phyloP scores from a whole-genome alignment of 2,797 vertebrate species.

The Varecia variegata region DNA sequence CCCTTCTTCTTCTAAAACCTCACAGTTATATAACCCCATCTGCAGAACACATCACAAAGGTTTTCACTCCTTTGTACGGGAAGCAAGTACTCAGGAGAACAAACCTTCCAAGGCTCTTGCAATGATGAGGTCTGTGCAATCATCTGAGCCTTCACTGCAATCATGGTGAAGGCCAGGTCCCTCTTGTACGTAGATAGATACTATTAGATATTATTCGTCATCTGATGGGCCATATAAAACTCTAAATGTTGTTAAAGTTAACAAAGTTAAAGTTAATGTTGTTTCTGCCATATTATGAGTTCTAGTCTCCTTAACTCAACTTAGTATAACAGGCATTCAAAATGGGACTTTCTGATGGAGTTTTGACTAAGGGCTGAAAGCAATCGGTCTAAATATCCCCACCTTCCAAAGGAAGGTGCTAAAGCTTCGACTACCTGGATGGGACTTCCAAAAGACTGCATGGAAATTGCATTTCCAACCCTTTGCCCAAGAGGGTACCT shows the following conservation, averaged over 20 bases:
- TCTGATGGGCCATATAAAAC: not conserved
- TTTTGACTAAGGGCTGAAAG: not conserved
- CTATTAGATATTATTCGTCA: not conserved
- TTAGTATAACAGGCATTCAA: not conserved
- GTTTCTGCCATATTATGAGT: too few relatives aligned
- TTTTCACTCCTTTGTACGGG: not conserved
- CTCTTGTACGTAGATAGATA: too few relatives aligned
- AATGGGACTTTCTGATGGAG: not conserved
- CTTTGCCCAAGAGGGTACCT: not conserved
- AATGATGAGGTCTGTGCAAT: too few relatives aligned
- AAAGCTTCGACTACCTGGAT: not conserved
- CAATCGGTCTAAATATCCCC: not conserved
- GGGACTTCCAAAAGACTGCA: not conserved
- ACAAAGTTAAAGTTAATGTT: not conserved
- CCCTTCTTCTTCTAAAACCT: not conserved
- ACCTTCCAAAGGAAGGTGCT: not conserved
- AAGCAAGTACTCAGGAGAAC: not conserved
- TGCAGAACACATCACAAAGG: not conserved
- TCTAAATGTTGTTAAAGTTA: not conserved
- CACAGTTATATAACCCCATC: not conserved
- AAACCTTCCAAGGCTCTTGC: not conserved
- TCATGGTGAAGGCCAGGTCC: not conserved
- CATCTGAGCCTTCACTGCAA: too few relatives aligned
- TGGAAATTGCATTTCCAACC: not conserved
- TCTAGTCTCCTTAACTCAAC: too few relatives aligned